Evolutionary conservation across 2,797 vertebrate genomes (phyloP).

Genomic region (Novumbra hubbsi): DNA sequence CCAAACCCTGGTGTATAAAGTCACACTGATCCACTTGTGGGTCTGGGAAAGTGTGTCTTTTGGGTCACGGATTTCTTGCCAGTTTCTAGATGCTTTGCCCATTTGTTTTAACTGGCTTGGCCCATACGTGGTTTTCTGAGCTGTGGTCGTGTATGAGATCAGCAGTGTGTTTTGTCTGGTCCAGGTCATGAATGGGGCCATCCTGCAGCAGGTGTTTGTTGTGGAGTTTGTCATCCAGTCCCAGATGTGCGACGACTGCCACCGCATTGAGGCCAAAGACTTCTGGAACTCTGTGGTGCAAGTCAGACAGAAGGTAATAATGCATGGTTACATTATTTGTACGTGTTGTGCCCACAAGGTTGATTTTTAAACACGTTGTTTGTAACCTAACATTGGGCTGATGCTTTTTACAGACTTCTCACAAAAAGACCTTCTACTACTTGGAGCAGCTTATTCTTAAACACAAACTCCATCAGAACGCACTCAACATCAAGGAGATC

Average conservation of each 20-base stretch:
- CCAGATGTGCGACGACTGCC: constrained; percentile 98
- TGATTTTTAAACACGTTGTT: neutral
- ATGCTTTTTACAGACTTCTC: constrained; percentile 76
- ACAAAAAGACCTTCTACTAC: constrained; percentile 99
- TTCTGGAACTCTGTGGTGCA: constrained; percentile 98
- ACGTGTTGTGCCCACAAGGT: neutral
- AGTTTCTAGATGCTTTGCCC: neutral
- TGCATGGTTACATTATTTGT: neutral
- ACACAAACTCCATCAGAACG: constrained; percentile 91
- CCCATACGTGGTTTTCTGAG: neutral
- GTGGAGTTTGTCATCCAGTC: constrained; percentile 86
- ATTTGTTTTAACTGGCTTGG: neutral
- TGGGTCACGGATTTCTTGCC: neutral
- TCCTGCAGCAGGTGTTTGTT: constrained; percentile 96
- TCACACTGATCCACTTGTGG: neutral
- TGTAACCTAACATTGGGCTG: neutral
- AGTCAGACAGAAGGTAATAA: constrained; percentile 91
- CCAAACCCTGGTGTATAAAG: neutral
- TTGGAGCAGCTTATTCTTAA: constrained; percentile 96
- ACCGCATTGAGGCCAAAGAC: constrained; percentile 96
- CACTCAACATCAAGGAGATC: constrained; percentile 95
- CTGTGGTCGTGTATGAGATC: neutral
- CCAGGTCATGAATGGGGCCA: constrained; percentile 96
- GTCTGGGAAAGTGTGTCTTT: neutral
- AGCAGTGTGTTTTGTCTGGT: neutral